phyloP scores from a whole-genome alignment of 64 coral and sea anemone genomes.

The Montipora cactus region DNA sequence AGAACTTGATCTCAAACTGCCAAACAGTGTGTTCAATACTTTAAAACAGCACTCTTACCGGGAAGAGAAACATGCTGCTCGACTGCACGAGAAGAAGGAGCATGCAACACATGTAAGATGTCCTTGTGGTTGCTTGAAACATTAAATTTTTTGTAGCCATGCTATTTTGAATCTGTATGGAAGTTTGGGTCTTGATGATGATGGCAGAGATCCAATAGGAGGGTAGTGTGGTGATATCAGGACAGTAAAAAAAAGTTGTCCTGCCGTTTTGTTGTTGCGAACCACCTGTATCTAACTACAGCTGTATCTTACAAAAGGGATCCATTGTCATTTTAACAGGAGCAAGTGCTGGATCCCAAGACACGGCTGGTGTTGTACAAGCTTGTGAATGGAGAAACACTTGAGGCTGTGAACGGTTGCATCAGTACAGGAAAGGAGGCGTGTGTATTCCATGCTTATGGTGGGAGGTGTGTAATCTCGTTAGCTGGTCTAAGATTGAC shows the following conservation, averaged over 20 bases:
- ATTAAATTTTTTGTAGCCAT: not conserved
- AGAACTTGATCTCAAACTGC: conserved; percentile 83
- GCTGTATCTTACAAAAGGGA: not conserved
- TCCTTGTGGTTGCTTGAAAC: not conserved
- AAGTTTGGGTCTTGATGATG: no score
- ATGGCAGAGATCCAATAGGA: no score
- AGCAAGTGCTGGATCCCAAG: conserved; percentile 97
- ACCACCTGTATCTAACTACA: no score
- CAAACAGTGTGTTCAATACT: conserved; percentile 96
- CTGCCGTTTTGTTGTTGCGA: no score
- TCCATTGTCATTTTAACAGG: conserved; percentile 23
- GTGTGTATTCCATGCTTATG: conserved; percentile 94
- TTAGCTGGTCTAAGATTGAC: no score
- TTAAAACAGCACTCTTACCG: conserved; percentile 92
- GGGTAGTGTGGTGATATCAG: no score
- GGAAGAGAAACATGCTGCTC: conserved; percentile 85
- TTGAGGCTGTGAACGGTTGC: conserved; percentile 91
- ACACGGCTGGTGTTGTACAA: conserved; percentile 92
- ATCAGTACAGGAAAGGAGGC: conserved; percentile 98
- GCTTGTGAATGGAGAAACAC: conserved; percentile 83
- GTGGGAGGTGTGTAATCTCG: conserved; percentile 71
- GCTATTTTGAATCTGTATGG: no score
- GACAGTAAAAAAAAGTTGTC: no score
- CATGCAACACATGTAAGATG: conserved; percentile 96
- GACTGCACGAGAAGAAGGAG: conserved; percentile 97